phyloP scores from a whole-genome alignment of 2,113 vertebrate genomes.

The Poecile atricapillus region DNA sequence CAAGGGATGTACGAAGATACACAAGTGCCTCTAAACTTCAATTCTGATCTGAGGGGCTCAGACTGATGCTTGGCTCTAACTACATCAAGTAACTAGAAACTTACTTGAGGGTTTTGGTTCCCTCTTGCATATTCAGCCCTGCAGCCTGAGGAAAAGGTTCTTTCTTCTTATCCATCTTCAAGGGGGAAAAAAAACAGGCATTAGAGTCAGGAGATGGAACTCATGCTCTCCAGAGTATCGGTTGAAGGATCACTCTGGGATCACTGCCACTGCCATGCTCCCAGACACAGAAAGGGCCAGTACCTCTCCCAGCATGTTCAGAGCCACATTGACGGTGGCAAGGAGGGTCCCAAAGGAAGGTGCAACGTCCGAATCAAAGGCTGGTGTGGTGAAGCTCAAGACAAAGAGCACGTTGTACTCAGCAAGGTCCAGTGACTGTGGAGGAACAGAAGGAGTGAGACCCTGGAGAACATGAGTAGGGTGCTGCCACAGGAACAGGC shows the following conservation, averaged over 20 bases:
- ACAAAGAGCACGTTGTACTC: conserved; percentile 92
- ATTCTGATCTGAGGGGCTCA: background rate
- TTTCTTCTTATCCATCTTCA: conserved; percentile 94
- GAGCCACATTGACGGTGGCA: conserved; percentile 91
- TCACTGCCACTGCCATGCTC: background rate
- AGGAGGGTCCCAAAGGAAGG: conserved; percentile 97
- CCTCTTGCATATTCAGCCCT: conserved; percentile 81
- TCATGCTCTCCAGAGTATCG: background rate
- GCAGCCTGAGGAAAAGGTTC: conserved; percentile 82
- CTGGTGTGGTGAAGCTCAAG: conserved; percentile 91
- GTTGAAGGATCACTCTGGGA: background rate
- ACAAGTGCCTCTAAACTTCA: background rate
- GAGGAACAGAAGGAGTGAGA: background rate
- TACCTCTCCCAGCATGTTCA: conserved; percentile 95
- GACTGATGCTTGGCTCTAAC: background rate
- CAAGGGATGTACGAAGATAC: accelerated
- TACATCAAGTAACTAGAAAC: background rate
- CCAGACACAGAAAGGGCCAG: background rate
- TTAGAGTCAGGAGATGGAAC: background rate
- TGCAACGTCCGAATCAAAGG: conserved; percentile 91
- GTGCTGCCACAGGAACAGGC: background rate
- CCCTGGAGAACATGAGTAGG: background rate
- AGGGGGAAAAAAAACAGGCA: background rate
- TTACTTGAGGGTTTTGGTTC: conserved; percentile 90
- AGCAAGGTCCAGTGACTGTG: conserved; percentile 90